Evolutionary conservation across 2,797 vertebrate species (phyloP), one percentile per base, ranked within the genome.

Genomic region (Pterois miles): DNA sequence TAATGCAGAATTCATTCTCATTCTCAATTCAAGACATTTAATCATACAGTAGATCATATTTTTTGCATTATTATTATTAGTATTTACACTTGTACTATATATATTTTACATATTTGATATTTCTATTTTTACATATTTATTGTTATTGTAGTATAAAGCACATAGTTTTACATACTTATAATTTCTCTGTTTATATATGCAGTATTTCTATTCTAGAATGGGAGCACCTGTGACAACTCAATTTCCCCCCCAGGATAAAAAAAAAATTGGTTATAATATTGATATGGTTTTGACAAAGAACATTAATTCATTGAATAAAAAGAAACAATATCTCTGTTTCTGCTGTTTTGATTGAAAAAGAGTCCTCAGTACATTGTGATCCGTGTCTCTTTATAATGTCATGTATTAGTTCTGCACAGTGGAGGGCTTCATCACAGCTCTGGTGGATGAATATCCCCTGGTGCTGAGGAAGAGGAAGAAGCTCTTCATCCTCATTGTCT

Each of bases 391-490:
- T 40, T 20, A 43, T 22, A 1, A 52, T 77, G 22, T 25, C 5
- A 2, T 70, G 36, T 36, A 1, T 71, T 53, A 98, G 97, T 98
- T 98, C 91, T 98, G 97, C 86, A 98, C 97, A 0, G 96, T 98
- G 74, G 97, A 98, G 85, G 97, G 97, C 27, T 97, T 98, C 88
- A 95, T 98, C 91, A 98, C 97, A 3, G 97, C 97, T 27, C 94
- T 98, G 73, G 93, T 96, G 93, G 97, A 98, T 70, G 97, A 98
- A 67, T 98, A 96, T 65, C 97, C 97, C 54, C 66, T 90, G 52
- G 46, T 95, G 27, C 92, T 98, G 71, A 95, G 97, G 86, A 95
- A 94, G 87, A 96, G 96, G 89, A 98, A 98, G 92, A 98, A 98
- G 89, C 2, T 94, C 70, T 98, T 98, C 91, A 97, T 98, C 5